Conservation (phyloP, 2,113 vertebrate species). For the Oncorhynchus gorbuscha region DNA sequence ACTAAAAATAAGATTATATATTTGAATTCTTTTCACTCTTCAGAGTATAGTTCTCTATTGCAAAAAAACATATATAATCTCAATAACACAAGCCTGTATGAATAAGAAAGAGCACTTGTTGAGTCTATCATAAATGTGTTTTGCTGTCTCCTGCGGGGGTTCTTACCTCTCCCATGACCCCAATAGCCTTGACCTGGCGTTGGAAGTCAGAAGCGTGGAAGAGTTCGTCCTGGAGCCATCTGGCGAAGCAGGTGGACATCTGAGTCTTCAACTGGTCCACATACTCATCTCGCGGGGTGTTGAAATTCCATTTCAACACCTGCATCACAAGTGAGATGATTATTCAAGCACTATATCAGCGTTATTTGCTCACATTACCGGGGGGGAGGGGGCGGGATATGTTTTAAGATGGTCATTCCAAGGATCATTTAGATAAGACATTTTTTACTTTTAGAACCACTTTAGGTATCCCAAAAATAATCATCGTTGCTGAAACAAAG, state of each 20-base stretch:
- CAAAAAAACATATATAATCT: too few relatives aligned
- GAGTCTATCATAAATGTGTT: neutral
- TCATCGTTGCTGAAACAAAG: neutral
- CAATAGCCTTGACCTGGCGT: slow-evolving; percentile 91
- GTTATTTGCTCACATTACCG: too few relatives aligned
- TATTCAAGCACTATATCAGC: neutral
- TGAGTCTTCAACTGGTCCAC: slow-evolving; percentile 95
- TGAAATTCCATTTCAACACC: slow-evolving; percentile 98
- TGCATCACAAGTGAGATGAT: slow-evolving; percentile 46
- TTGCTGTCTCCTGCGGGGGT: neutral
- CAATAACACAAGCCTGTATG: neutral
- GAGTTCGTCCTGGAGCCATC: slow-evolving; percentile 95
- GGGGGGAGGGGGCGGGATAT: too few relatives aligned
- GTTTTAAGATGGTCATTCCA: too few relatives aligned
- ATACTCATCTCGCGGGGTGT: slow-evolving; percentile 92
- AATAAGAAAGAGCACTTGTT: neutral
- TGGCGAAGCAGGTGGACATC: slow-evolving; percentile 91
- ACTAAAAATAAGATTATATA: neutral
- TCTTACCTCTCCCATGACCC: slow-evolving; percentile 91
- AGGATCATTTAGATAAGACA: too few relatives aligned
- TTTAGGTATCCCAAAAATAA: too few relatives aligned
- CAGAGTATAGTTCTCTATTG: neutral
- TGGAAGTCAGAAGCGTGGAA: slow-evolving; percentile 94
- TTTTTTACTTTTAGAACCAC: slow-evolving; percentile 94
- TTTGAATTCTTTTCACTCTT: neutral